Evolutionary conservation across 2,797 vertebrate genomes (phyloP), one percentile per base, ranked within the genome.

Genomic region (Triplophysa bombifrons): DNA sequence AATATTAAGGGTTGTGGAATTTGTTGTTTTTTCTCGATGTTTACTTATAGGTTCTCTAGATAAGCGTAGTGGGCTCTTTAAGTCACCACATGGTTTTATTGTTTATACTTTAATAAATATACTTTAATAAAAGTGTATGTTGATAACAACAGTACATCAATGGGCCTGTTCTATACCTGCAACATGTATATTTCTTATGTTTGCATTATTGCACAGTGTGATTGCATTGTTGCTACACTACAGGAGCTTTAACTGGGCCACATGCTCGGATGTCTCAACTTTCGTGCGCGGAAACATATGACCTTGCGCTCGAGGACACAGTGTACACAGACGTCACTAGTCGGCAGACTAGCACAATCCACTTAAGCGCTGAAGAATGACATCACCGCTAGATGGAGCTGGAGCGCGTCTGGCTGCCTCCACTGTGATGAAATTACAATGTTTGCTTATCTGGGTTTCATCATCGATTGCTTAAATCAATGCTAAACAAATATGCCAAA

Each of bases 291-390:
- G 69, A 81, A 84, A 84, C 77, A 63, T 67, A 76, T 93, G 94
- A 94, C 94, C 93, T 94, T 93, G 91, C 34, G 83, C 85, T 90
- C 87, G 90, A 92, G 92, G 92, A 93, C 93, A 83, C 83, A 46
- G 82, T 85, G 88, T 86, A 82, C 88, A 85, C 55, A 89, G 86
- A 92, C 92, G 91, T 93, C 92, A 93, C 88, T 86, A 5, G 78
- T 70, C 58, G 76, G 71, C 82, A 74, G 67, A 53, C 48, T 64
- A 70, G 46, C 82, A 74, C 85, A 74, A 80, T 78, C 76, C 77
- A 83, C 20, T 72, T 46, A 77, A 76, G 80, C 76, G 88, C 85
- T 83, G 71, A 82, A 66, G 5, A 64, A 34, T 7, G 0, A 9
- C 17, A 58, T 82, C 61, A 69, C 89, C 93, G 86, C 90, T 78